phyloP scores from a whole-genome alignment of 2,888 invertebrate species.

The Prostheceraeus crozeri region DNA sequence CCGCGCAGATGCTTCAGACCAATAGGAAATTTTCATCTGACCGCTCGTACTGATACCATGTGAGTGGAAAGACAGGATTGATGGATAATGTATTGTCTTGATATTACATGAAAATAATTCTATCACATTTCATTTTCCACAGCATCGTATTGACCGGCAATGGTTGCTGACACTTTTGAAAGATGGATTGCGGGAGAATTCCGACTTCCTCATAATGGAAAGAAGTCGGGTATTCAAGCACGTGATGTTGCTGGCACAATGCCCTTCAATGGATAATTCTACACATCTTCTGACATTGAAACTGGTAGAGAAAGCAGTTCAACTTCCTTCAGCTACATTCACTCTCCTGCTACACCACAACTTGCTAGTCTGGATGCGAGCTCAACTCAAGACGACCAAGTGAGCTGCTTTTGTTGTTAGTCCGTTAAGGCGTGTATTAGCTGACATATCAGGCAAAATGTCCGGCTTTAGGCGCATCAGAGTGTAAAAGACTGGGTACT shows the following conservation, averaged over 20 bases:
- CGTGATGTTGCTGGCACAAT: background rate
- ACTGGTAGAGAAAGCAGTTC: background rate
- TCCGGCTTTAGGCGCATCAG: no score
- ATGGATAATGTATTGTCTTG: no score
- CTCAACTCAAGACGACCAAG: no score
- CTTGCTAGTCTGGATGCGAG: background rate
- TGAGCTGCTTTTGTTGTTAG: no score
- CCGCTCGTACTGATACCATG: no score
- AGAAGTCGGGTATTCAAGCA: constrained; percentile 5
- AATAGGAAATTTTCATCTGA: no score
- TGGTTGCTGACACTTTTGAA: background rate
- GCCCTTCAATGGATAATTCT: background rate
- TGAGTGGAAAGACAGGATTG: no score
- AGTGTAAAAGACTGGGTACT: no score
- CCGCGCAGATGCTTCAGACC: no score
- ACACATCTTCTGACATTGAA: background rate
- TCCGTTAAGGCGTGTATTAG: no score
- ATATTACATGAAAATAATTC: no score
- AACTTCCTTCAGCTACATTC: constrained; percentile 1
- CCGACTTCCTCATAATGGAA: constrained; percentile 7
- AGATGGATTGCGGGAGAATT: background rate
- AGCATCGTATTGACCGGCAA: constrained; percentile 1
- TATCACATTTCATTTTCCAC: background rate
- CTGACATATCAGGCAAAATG: no score
- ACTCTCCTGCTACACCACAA: constrained; percentile 2